Percentiles rank a stretch among this genome's conserved stretches.
phyloP scores from a whole-genome alignment of 1,140 invertebrate species.

The Myzus persicae region DNA sequence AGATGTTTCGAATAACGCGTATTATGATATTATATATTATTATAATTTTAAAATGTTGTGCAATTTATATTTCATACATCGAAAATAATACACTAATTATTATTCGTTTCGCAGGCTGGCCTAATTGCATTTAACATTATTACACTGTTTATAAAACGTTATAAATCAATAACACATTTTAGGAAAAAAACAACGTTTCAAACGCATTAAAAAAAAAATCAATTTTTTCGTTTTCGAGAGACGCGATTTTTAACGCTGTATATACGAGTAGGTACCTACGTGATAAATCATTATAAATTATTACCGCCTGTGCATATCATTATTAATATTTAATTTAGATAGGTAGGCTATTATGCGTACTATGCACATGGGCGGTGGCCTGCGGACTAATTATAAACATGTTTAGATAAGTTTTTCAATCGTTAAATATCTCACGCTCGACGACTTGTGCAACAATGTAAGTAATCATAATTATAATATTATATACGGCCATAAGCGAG shows the following conservation, averaged over 20 bases:
- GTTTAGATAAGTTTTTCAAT: not conserved
- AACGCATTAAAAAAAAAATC: not conserved
- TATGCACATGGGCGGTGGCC: not conserved
- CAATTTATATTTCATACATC: not conserved
- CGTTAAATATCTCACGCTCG: not conserved
- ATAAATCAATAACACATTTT: not conserved
- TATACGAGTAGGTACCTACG: not conserved
- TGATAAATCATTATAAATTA: not conserved
- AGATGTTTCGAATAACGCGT: not conserved
- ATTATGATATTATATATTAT: not conserved
- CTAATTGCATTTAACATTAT: not conserved
- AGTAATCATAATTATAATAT: not conserved
- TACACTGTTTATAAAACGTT: not conserved
- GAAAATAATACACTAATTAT: not conserved
- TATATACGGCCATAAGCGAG: not conserved
- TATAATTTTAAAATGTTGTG: not conserved
- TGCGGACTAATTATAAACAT: slow-evolving; percentile 17
- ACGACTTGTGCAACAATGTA: not conserved
- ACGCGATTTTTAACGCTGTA: not conserved
- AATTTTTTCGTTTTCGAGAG: not conserved
- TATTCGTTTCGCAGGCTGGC: not conserved
- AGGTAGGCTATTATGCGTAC: not conserved
- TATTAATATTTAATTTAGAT: slow-evolving; percentile 21
- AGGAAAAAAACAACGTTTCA: not conserved
- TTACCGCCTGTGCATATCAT: not conserved